phyloP scores from a whole-genome alignment of 2,797 vertebrate species.

The Lithobates pipiens region DNA sequence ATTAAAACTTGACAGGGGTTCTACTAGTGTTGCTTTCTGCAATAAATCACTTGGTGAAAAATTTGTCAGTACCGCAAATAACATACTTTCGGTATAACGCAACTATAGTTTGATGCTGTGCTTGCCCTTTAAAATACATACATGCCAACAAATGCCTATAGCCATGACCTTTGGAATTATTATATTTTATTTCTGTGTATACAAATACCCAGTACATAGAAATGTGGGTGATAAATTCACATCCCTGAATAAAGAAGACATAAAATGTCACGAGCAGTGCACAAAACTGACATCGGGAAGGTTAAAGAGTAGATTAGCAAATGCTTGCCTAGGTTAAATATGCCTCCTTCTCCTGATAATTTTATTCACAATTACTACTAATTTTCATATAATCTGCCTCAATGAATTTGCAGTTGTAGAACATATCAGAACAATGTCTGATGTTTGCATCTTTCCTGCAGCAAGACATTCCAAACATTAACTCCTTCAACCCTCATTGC shows the following conservation, averaged over 20 bases:
- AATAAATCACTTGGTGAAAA: no score
- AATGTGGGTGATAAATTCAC: neutral
- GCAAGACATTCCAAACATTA: conserved; percentile 28
- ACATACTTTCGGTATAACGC: no score
- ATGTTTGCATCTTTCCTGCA: conserved; percentile 11
- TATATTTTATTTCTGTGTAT: neutral
- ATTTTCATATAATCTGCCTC: conserved; percentile 33
- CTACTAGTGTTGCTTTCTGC: no score
- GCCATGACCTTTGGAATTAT: neutral
- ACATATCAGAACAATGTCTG: conserved; percentile 18
- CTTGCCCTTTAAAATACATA: neutral
- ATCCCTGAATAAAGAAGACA: neutral
- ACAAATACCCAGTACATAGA: neutral
- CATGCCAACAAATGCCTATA: neutral
- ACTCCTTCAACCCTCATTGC: conserved; percentile 11
- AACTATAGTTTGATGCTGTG: no score
- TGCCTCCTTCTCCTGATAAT: neutral
- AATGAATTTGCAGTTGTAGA: conserved; percentile 28
- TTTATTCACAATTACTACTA: conserved; percentile 26
- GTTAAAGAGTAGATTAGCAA: conserved; percentile 39
- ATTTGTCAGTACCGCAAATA: no score
- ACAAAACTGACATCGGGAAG: conserved; percentile 1
- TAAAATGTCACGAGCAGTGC: conserved; percentile 11
- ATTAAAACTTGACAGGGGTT: no score
- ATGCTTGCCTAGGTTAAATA: conserved; percentile 17